Conservation (phyloP, 2,888 invertebrate genomes). For the Drosophila nigritarsus region DNA sequence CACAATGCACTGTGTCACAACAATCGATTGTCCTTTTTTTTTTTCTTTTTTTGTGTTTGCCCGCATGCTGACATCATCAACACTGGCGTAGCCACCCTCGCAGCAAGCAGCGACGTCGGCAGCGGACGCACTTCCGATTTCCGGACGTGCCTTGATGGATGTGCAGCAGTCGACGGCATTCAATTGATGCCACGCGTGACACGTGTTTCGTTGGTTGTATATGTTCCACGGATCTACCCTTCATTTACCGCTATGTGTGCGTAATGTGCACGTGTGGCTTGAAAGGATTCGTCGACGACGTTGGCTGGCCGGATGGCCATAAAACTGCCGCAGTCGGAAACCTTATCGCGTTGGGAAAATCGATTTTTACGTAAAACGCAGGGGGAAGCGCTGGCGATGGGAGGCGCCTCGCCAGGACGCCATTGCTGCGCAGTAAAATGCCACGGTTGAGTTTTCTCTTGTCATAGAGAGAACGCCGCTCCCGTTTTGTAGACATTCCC, state of each 20-base stretch:
- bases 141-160: constrained; percentile 67
- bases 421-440: constrained; percentile 75
- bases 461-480: constrained; percentile 15
- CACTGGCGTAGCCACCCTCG: constrained; percentile 35
- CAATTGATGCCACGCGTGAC: constrained; percentile 68
- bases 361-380: constrained; percentile 49
- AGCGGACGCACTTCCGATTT: constrained; percentile 65
- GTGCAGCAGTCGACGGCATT: constrained; percentile 55
- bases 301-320: constrained; percentile 57
- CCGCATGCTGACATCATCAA: constrained; percentile 73
- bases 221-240: constrained; percentile 48
- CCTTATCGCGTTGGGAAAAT: constrained; percentile 76
- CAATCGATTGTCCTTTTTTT: constrained; percentile 78
- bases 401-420: constrained; percentile 65
- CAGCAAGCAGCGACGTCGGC: constrained; percentile 17
- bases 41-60: constrained; percentile 17
- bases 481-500: constrained; percentile 15
- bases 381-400: constrained; percentile 34
- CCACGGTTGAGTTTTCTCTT: not conserved
- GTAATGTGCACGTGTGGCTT: constrained; percentile 70
- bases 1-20: constrained; percentile 72
- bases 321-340: constrained; percentile 63
- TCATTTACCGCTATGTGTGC: constrained; percentile 41
- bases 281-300: constrained; percentile 57
- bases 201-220: constrained; percentile 59